Conservation (phyloP, 1,140 invertebrate genomes). For the Rhyzopertha dominica region DNA sequence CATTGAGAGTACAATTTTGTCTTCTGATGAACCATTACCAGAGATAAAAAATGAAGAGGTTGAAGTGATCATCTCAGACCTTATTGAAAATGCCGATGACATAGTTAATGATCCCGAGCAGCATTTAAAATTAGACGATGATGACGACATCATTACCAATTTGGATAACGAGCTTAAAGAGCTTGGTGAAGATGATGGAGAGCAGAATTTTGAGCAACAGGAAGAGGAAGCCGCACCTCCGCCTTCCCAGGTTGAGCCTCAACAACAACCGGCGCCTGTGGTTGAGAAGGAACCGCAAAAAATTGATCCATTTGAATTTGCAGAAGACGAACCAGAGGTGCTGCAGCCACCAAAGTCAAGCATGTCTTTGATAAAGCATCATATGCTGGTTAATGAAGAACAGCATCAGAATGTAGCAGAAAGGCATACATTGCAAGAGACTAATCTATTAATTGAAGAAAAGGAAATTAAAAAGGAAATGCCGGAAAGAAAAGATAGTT, state of each 20-base stretch:
- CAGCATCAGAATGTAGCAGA: too few relatives aligned
- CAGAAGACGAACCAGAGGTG: conserved; percentile 40
- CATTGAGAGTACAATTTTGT: conserved; percentile 39
- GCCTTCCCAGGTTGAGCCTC: background rate
- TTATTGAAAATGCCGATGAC: conserved; percentile 42
- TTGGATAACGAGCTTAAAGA: conserved; percentile 41
- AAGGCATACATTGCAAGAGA: too few relatives aligned
- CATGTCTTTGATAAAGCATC: too few relatives aligned
- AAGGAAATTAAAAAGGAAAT: conserved; percentile 19
- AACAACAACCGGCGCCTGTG: background rate
- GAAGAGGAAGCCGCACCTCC: conserved; percentile 26
- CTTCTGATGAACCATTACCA: conserved; percentile 37
- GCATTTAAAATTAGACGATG: conserved; percentile 38
- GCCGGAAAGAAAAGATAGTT: conserved; percentile 8
- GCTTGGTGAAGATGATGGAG: conserved; percentile 30
- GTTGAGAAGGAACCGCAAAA: conserved; percentile 19
- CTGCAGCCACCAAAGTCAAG: too few relatives aligned
- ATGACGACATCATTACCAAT: conserved; percentile 41
- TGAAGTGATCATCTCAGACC: conserved; percentile 42
- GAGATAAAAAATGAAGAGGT: conserved; percentile 44
- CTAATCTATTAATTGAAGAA: too few relatives aligned
- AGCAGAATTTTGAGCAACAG: conserved; percentile 25
- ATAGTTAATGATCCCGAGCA: conserved; percentile 43
- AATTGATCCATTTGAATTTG: conserved; percentile 49
- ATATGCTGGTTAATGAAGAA: too few relatives aligned